phyloP scores from a whole-genome alignment of 2,888 invertebrate species.

The Thymelicus acteon region DNA sequence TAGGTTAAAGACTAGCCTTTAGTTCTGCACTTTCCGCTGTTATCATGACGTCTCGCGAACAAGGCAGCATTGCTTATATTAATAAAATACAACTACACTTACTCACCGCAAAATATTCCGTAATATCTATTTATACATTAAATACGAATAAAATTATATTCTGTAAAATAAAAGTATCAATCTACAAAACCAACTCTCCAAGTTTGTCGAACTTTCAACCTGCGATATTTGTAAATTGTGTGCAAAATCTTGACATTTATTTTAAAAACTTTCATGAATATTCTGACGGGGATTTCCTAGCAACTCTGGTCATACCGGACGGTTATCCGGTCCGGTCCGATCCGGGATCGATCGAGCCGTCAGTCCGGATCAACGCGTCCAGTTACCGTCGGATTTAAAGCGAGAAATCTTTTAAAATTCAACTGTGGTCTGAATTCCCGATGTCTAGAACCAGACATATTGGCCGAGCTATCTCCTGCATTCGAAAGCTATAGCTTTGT shows the following conservation, averaged over 20 bases:
- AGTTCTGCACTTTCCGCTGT: too few species aligned
- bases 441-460: conserved; percentile 37
- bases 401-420: conserved; percentile 65
- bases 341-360: conserved; percentile 63
- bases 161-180: too few species aligned
- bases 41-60: too few species aligned
- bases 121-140: too few species aligned
- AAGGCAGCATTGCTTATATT: too few species aligned
- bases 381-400: conserved; percentile 56
- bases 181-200: too few species aligned
- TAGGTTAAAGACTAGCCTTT: too few species aligned
- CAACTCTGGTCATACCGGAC: conserved; percentile 38
- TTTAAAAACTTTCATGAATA: neutral
- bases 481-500: neutral
- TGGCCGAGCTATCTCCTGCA: conserved; percentile 18
- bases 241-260: neutral
- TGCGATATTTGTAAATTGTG: neutral
- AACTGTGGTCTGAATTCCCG: conserved; percentile 51
- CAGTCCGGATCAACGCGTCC: conserved; percentile 51
- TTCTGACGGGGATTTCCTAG: conserved; percentile 39
- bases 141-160: too few species aligned
- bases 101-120: too few species aligned
- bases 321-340: conserved; percentile 47
- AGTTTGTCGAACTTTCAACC: neutral
- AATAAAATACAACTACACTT: too few species aligned